Evolutionary conservation across 2,888 invertebrate genomes (phyloP), one percentile per base, ranked within the genome.

Genomic region (Thereva nobilitata): DNA sequence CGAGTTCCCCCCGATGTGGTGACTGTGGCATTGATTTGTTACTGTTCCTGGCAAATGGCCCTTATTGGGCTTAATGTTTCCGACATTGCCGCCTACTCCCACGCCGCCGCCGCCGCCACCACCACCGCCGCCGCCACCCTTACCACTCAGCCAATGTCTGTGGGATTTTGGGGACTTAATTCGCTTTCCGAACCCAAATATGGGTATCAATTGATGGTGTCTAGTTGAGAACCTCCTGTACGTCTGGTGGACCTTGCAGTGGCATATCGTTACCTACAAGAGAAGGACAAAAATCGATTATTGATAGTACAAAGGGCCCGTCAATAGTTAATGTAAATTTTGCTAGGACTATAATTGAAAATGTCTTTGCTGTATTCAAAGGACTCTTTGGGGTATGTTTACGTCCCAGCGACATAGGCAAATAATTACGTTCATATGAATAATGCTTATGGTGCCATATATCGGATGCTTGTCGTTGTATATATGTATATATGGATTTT

Each of bases 211-310:
- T 67, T 85, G 84, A 72, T 85, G 80, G 35, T 86, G 79, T 41
- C 86, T 83, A 5, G 86, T 84, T 66, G 86, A 81, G 73, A 87
- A 83, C 42, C 86, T 85, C 55, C 88, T 86, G 80, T 90, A 90
- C 0, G 90, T 90, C 80, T 89, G 88, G 82, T 90, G 89, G 72
- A 90, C 87, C 72, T 90, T 87, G 79, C 91, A 91, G 79, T 91
- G 91, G 78, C 91, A 91, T 47, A 87, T 88, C 57, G 89, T 87
- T 72, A 89, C 88, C 89, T 89, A 81, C 44, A 79, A 79, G 50
- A 47, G 37, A 44, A 9, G 34, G 54, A 59, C 23, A 37, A n/a
- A 8, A 49, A 10, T 53, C 12, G 47, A 64, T 61, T 61, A 61
- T 61, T 61, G 61, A 61, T 50, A 23, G 23, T 23, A 23, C 23